These are phyloP conservation scores for Tyrannus savana DNA, from an alignment of 2,113 vertebrate species.

Conservation along the genomic window DNA sequence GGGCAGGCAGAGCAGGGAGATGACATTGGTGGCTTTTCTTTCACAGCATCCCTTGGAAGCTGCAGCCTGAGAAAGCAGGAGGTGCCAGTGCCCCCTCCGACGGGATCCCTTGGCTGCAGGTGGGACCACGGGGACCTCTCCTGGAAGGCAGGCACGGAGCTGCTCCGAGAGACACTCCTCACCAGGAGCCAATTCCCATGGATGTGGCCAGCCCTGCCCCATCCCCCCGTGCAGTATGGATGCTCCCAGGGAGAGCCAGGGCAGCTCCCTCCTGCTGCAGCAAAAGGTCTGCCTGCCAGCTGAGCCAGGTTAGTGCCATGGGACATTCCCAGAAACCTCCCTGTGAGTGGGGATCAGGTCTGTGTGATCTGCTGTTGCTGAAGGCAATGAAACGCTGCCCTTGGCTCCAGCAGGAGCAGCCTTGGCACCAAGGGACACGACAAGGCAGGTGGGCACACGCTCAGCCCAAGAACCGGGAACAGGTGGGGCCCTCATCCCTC, in stretches of 20 bases:
- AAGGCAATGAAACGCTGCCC: not conserved
- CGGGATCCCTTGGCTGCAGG: not conserved
- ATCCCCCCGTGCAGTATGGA: not conserved
- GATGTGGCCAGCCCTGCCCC: rapidly evolving
- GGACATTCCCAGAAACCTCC: not conserved
- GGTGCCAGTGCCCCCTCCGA: not conserved
- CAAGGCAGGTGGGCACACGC: not conserved
- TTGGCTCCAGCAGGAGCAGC: constrained; percentile 42
- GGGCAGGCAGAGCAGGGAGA: not conserved
- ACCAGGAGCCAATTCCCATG: rapidly evolving
- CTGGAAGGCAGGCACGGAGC: not conserved
- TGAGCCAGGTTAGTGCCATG: not conserved
- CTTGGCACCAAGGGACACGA: not conserved
- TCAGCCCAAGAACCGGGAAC: not conserved
- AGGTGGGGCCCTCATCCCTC: not conserved
- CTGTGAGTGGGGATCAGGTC: not conserved
- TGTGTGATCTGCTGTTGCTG: not conserved
- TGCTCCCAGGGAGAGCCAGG: not conserved
- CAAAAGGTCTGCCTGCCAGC: not conserved
- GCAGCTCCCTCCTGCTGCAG: not conserved
- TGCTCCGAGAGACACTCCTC: not conserved
- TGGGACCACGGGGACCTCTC: not conserved
- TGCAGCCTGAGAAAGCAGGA: constrained; percentile 8
- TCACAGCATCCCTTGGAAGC: constrained; percentile 29
- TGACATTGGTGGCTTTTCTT: constrained; percentile 15